These are phyloP conservation scores for Eleutherodactylus coqui DNA, from an alignment of 2,797 vertebrate species.

Conservation along the genomic window DNA sequence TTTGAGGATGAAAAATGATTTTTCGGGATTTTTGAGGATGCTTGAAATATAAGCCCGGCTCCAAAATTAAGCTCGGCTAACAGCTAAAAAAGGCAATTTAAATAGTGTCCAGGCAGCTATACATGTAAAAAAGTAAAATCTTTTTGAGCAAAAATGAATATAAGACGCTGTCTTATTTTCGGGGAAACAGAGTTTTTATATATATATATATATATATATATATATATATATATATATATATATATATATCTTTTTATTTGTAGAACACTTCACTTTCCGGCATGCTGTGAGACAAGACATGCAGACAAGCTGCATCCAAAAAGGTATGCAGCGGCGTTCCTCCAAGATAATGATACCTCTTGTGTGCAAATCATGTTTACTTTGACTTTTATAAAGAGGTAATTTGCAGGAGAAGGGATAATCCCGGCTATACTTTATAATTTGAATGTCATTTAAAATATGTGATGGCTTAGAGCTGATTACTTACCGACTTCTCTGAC, in stretches of 20 bases:
- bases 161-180: too few species aligned
- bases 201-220: too few species aligned
- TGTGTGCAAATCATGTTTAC: slow-evolving; percentile 71
- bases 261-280: slow-evolving; percentile 21
- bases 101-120: too few species aligned
- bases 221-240: background rate
- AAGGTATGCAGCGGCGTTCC: slow-evolving; percentile 63
- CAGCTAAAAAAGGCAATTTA: too few species aligned
- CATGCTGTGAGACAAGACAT: slow-evolving; percentile 55
- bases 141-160: too few species aligned
- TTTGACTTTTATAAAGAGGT: slow-evolving; percentile 73
- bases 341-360: slow-evolving; percentile 66
- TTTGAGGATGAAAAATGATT: too few species aligned
- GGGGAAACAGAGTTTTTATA: too few species aligned
- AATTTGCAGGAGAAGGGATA: slow-evolving; percentile 75
- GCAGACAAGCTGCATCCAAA: slow-evolving; percentile 68
- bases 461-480: slow-evolving; percentile 72
- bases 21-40: too few species aligned
- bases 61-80: too few species aligned
- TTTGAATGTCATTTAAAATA: slow-evolving; percentile 75
- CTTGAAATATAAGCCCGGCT: too few species aligned
- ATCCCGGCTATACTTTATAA: slow-evolving; percentile 72
- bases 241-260: slow-evolving; percentile 38
- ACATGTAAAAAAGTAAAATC: too few species aligned
- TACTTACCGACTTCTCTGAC: slow-evolving; percentile 73